phyloP scores from a whole-genome alignment of 2,797 vertebrate species.

The Bucorvus abyssinicus region DNA sequence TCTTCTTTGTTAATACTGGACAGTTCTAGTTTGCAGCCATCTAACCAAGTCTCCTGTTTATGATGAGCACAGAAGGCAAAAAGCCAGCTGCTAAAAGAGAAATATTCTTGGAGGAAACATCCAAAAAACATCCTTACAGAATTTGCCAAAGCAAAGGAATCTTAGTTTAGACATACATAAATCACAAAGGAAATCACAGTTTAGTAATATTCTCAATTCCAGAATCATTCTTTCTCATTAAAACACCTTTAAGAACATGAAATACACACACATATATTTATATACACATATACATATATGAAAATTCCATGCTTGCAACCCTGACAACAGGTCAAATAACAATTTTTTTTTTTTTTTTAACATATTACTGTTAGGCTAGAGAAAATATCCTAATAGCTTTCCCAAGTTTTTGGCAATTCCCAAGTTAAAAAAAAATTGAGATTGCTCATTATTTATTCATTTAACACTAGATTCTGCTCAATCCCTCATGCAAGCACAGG shows the following conservation, averaged over 20 bases:
- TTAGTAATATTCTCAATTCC: not conserved
- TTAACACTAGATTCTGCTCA: not conserved
- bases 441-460: not conserved
- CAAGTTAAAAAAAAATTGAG: not conserved
- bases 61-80: not conserved
- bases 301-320: not conserved
- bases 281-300: not conserved
- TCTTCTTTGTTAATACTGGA: not conserved
- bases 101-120: not conserved
- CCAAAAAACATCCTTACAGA: not conserved
- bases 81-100: not conserved
- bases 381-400: not conserved
- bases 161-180: not conserved
- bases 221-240: not conserved
- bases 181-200: not conserved
- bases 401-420: not conserved
- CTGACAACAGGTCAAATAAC: not conserved
- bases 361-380: not conserved
- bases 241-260: not conserved
- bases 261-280: not conserved
- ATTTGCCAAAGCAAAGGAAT: not conserved
- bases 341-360: not conserved
- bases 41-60: not conserved
- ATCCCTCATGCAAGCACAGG: not conserved
- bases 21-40: not conserved